A percentile compares a stretch with the other conserved stretches of the same genome.
Evolutionary conservation across 1,140 invertebrate species (phyloP).

Genomic region (Atta colombica): DNA sequence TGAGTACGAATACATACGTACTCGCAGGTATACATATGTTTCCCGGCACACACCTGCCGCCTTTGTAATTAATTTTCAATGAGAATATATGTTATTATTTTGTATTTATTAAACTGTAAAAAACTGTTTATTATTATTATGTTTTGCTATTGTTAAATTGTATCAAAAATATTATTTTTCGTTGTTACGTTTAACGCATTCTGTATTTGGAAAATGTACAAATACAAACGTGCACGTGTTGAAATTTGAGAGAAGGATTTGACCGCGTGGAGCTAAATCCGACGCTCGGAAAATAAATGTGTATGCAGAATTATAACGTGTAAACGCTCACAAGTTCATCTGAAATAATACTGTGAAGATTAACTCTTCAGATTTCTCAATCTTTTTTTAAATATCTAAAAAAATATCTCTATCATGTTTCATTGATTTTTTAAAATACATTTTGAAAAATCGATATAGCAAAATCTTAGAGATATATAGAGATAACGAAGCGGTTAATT

Average conservation of each 20-base stretch:
- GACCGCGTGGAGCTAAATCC: not conserved
- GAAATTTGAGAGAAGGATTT: not conserved
- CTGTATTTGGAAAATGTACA: not conserved
- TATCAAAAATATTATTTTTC: not conserved
- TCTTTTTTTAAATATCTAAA: not conserved
- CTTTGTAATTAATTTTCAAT: not conserved
- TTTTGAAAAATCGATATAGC: not conserved
- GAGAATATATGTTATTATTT: not conserved
- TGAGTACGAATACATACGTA: constrained; percentile 55
- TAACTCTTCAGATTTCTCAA: not conserved
- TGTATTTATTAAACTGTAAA: not conserved
- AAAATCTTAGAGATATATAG: not conserved
- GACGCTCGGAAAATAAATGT: not conserved
- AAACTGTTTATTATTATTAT: not conserved
- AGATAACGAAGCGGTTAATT: not conserved
- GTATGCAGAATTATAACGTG: not conserved
- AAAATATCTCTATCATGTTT: not conserved
- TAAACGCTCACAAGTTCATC: not conserved
- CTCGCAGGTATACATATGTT: not conserved
- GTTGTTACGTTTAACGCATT: not conserved
- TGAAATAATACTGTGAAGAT: not conserved
- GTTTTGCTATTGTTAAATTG: not conserved
- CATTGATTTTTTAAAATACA: not conserved
- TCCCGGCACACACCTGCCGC: not conserved
- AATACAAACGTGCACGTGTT: not conserved